These are phyloP conservation scores for Phrynocephalus forsythii DNA, from an alignment of 2,797 vertebrate genomes.

Conservation along the genomic window DNA sequence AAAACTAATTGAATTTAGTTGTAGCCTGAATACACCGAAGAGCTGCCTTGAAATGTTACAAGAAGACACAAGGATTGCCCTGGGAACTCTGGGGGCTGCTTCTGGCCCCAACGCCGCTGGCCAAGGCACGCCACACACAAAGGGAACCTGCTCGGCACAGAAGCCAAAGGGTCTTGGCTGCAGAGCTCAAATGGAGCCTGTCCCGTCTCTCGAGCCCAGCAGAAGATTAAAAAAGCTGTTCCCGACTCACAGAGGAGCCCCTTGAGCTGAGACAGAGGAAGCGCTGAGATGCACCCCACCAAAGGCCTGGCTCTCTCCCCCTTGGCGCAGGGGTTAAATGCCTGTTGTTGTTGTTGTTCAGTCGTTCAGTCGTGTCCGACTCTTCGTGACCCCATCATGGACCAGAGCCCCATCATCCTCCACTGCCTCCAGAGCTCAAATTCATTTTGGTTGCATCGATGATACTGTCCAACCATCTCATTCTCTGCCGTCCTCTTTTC, in stretches of 20 bases:
- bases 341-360: no score
- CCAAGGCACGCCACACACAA: not conserved
- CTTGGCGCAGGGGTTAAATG: no score
- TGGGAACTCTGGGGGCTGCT: conserved; percentile 64
- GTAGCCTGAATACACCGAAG: conserved; percentile 74
- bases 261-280: no score
- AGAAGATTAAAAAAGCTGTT: not conserved
- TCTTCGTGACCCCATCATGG: no score
- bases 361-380: no score
- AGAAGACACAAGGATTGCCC: conserved; percentile 65
- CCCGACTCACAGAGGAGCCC: not conserved
- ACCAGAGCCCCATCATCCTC: no score
- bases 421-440: no score
- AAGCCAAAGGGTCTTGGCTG: not conserved
- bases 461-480: no score
- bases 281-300: not conserved
- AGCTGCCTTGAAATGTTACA: conserved; percentile 68
- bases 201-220: not conserved
- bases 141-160: not conserved
- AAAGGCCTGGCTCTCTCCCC: not conserved
- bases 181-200: not conserved
- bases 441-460: no score
- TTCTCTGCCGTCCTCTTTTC: no score
- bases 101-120: not conserved
- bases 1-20: conserved; percentile 81